A percentile compares a stretch with the other conserved stretches of the same genome.
Evolutionary conservation across 2,888 invertebrate genomes (phyloP).

Genomic region (Scrobipalpa atriplicella): DNA sequence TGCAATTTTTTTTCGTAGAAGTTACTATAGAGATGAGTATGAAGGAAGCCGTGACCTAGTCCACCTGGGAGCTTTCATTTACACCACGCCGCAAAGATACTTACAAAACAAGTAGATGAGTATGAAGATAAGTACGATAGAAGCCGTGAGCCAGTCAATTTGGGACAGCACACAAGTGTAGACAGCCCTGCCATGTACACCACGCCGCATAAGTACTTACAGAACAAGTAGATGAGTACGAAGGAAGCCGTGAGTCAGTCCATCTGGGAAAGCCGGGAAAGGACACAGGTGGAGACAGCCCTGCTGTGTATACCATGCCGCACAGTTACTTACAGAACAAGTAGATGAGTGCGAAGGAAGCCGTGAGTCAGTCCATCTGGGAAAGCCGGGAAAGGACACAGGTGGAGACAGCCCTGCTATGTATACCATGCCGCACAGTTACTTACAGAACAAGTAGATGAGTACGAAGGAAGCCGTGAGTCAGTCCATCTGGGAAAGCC

Average conservation of each 20-base stretch:
- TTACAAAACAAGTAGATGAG: no score
- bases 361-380: conserved; percentile 53
- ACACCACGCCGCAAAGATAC: no score
- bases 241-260: conserved; percentile 52
- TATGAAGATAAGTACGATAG: conserved; percentile 25
- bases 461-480: no score
- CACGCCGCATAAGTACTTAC: conserved; percentile 43
- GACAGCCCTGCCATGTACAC: background rate
- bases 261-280: conserved; percentile 34
- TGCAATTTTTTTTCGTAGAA: background rate
- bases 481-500: no score
- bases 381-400: background rate
- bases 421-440: no score
- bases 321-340: conserved; percentile 47
- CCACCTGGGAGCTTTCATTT: conserved; percentile 35
- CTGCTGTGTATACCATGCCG: background rate
- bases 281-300: no score
- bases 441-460: no score
- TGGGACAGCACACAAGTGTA: background rate
- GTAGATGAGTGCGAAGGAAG: conserved; percentile 41
- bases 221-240: conserved; percentile 43
- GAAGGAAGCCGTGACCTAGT: conserved; percentile 50
- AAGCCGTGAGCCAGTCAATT: conserved; percentile 54
- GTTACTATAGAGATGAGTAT: no score
- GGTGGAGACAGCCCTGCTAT: no score